Conservation (phyloP, 2,113 vertebrate genomes). For the Pterocles orientalis region DNA sequence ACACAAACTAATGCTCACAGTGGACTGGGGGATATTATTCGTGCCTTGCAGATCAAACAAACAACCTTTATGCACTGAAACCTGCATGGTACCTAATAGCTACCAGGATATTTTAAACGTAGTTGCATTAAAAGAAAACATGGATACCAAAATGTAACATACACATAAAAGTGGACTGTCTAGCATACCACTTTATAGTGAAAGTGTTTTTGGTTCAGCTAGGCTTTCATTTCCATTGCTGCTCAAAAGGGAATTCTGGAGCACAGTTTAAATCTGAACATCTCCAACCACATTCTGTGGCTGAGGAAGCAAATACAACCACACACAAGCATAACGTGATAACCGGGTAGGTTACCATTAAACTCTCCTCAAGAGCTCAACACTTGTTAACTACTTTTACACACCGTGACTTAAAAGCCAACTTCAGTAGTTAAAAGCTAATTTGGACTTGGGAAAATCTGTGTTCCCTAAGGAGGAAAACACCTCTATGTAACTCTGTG, state of each 20-base stretch:
- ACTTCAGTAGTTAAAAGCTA: neutral
- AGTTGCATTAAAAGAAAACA: neutral
- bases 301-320: neutral
- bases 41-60: neutral
- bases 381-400: neutral
- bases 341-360: neutral
- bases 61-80: too few species aligned
- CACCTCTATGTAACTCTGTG: fast-evolving
- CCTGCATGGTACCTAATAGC: neutral
- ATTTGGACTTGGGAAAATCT: neutral
- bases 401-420: neutral
- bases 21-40: neutral
- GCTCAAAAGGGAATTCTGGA: neutral
- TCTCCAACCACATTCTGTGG: neutral
- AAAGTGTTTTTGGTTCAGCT: neutral
- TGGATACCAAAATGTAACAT: neutral
- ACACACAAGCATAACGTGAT: fast-evolving
- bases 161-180: fast-evolving
- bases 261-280: neutral
- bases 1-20: neutral
- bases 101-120: neutral
- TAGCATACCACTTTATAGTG: neutral
- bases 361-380: neutral
- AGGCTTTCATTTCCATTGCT: neutral
- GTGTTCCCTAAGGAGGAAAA: neutral